Evolutionary conservation across 1,140 invertebrate species (phyloP).

Genomic region (Patella vulgata): DNA sequence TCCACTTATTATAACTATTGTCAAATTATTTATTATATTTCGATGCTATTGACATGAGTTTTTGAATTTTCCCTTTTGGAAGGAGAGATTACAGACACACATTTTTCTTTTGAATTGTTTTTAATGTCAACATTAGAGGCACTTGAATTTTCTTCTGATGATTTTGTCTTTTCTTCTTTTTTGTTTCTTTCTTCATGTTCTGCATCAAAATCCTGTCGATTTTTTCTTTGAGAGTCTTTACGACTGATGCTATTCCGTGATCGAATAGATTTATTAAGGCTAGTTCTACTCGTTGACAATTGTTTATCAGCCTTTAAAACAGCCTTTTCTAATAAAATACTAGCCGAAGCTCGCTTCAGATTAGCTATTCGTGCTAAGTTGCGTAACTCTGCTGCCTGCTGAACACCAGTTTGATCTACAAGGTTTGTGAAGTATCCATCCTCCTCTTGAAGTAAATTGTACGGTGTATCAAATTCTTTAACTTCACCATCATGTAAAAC

Average conservation of each 20-base stretch:
- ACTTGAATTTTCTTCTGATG: no score
- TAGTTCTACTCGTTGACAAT: constrained; percentile 13
- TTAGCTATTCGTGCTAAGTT: constrained; percentile 16
- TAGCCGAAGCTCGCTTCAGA: constrained; percentile 16
- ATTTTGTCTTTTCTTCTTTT: no score
- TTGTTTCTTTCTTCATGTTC: no score
- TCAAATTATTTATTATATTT: no score
- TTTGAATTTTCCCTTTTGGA: no score
- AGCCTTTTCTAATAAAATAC: constrained; percentile 21
- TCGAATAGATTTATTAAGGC: constrained; percentile 5
- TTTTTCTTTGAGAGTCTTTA: no score
- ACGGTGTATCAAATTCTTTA: constrained; percentile 76
- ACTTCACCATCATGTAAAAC: constrained; percentile 50
- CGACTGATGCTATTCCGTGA: not conserved
- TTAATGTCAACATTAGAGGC: no score
- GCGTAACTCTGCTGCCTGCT: constrained; percentile 38
- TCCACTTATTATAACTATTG: no score
- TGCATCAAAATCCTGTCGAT: no score
- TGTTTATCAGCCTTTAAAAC: constrained; percentile 18
- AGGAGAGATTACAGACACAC: no score
- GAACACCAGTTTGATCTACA: constrained; percentile 55
- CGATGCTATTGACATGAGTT: no score
- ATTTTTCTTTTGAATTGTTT: no score
- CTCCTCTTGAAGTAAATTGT: constrained; percentile 71
- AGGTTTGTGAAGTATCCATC: constrained; percentile 64